Evolutionary conservation across 2,797 vertebrate species (phyloP), one percentile per base, ranked within the genome.

Genomic region (Cyclopterus lumpus): DNA sequence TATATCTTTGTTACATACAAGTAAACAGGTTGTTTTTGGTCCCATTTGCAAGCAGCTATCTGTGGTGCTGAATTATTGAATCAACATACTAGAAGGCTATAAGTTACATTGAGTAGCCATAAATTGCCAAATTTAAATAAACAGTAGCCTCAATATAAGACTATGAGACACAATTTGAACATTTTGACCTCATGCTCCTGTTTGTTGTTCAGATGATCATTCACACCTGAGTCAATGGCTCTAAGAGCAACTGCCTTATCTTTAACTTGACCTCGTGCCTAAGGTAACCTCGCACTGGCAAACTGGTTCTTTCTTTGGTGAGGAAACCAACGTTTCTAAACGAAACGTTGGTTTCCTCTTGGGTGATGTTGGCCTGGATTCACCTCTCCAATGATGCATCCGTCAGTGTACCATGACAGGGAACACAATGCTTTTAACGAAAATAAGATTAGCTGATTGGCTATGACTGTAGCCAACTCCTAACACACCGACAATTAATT

Each of bases 401-500:
- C 53, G 57, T 58, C 68, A 64, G 40, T 51, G 54, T 49, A 36
- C 68, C 54, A 71, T 67, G 62, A 70, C 48, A 20, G 24, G 40
- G 48, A 71, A 62, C 30, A 11, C 53, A 32, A 40, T 62, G 69
- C 67, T 73, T 72, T 69, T 72, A 73, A 77, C 67, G 53, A 61
- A 63, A 75, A 83, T 58, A 67, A 60, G 54, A 84, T 75, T 63
- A 65, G 46, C 46, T 82, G 58, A 81, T 85, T 78, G 74, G 73
- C 51, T 65, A n/a, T 6, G 48, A 51, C 68, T 67, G 69, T 53
- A 80, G 77, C 76, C 64, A 77, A 63, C 32, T 69, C 46, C 18
- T 34, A 51, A 79, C 61, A 53, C 44, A 78, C 60, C 71, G 64
- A 73, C 60, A 75, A 82, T 76, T 77, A 84, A 81, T 84, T 87